A percentile compares a stretch with the other conserved stretches of the same genome.
These are phyloP conservation scores for Gymnorhina tibicen DNA, from an alignment of 2,113 vertebrate genomes.

Conservation along the genomic window DNA sequence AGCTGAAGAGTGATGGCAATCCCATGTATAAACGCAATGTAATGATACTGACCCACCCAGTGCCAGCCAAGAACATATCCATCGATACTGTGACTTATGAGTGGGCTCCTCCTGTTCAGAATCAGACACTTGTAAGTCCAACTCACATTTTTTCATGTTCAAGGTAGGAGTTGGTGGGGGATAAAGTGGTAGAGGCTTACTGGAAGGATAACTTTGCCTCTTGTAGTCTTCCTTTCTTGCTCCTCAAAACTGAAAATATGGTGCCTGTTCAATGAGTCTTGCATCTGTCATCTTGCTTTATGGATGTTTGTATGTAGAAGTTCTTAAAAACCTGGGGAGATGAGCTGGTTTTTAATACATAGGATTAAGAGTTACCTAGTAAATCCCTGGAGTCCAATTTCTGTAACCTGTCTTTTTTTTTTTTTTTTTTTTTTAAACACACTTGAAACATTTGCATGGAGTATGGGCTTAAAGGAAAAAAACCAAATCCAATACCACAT, in stretches of 20 bases:
- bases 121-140: conserved; percentile 85
- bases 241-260: neutral
- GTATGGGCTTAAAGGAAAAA: neutral
- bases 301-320: neutral
- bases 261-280: neutral
- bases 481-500: neutral
- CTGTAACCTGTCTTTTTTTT: neutral
- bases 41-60: conserved; percentile 84
- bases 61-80: conserved; percentile 79
- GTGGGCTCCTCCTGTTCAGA: conserved; percentile 94
- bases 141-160: neutral
- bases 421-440: neutral
- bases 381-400: neutral
- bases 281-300: neutral
- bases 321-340: neutral
- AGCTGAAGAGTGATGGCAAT: conserved; percentile 88
- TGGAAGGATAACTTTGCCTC: neutral
- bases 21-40: conserved; percentile 85
- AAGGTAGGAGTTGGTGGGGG: neutral
- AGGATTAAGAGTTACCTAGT: neutral
- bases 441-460: neutral
- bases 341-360: neutral
- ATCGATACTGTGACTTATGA: conserved; percentile 90
- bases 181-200: neutral
- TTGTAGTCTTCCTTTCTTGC: neutral